phyloP scores from a whole-genome alignment of 2,888 invertebrate genomes.

The Callyntrura sp. region DNA sequence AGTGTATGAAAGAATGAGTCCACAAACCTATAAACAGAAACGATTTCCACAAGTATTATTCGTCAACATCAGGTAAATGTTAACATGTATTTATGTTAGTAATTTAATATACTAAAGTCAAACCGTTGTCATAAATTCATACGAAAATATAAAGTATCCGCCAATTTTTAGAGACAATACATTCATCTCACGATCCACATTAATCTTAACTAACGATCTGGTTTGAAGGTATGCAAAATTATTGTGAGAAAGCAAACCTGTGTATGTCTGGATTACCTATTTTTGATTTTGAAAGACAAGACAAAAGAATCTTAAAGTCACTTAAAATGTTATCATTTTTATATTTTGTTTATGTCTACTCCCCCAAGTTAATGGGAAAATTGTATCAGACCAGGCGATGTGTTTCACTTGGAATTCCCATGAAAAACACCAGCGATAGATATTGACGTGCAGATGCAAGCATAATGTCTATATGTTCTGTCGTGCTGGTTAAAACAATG shows the following conservation, averaged over 20 bases:
- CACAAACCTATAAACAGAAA: slow-evolving; percentile 47
- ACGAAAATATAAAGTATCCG: slow-evolving; percentile 41
- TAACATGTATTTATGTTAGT: too few species aligned
- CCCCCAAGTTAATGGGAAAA: not conserved
- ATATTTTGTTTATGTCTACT: too few species aligned
- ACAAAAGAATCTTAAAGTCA: too few species aligned
- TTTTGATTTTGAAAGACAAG: too few species aligned
- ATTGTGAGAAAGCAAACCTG: not conserved
- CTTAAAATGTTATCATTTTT: too few species aligned
- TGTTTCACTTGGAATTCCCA: slow-evolving; percentile 64
- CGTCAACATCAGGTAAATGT: too few species aligned
- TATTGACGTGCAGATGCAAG: slow-evolving; percentile 34
- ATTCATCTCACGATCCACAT: slow-evolving; percentile 59
- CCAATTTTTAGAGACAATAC: slow-evolving; percentile 55
- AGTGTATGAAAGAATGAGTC: slow-evolving; percentile 61
- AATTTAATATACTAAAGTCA: too few species aligned
- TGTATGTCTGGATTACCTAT: too few species aligned
- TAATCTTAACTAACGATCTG: slow-evolving; percentile 7
- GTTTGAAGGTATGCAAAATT: not conserved
- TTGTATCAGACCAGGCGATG: slow-evolving; percentile 48
- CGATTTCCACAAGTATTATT: too few species aligned
- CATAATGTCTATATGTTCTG: not conserved
- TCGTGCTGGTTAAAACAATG: not conserved
- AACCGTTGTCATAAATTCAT: slow-evolving; percentile 58
- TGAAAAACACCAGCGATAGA: slow-evolving; percentile 6